These are phyloP conservation scores for Danaus plexippus DNA, from an alignment of 1,140 invertebrate genomes.

Conservation along the genomic window DNA sequence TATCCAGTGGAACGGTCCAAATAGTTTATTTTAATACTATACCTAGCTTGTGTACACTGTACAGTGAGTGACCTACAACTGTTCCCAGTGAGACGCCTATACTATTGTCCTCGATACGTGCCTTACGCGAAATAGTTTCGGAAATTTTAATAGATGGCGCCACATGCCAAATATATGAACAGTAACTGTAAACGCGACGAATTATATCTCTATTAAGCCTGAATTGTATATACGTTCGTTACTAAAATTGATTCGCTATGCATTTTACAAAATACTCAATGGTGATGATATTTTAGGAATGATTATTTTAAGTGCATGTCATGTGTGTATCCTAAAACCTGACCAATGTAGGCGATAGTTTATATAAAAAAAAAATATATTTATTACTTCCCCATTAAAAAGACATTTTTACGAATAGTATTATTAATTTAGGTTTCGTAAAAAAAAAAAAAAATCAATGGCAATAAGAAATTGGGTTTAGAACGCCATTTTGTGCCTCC, in stretches of 20 bases:
- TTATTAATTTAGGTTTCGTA: conserved; percentile 69
- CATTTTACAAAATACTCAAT: conserved; percentile 26
- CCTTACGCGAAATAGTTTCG: conserved; percentile 55
- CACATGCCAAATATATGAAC: conserved; percentile 29
- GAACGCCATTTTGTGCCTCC: conserved; percentile 65
- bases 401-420: conserved; percentile 72
- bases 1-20: conserved; percentile 4
- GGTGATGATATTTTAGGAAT: conserved; percentile 21
- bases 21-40: conserved; percentile 9
- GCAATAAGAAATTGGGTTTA: conserved; percentile 61
- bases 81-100: conserved; percentile 1
- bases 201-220: conserved; percentile 16
- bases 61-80: too few relatives aligned
- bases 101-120: conserved; percentile 42
- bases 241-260: conserved; percentile 25
- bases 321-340: conserved; percentile 64
- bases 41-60: background rate
- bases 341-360: conserved; percentile 66
- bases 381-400: conserved; percentile 67
- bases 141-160: conserved; percentile 32
- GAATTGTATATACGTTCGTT: conserved; percentile 25
- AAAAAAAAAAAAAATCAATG: conserved; percentile 33
- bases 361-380: conserved; percentile 61
- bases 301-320: conserved; percentile 38
- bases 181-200: conserved; percentile 14